Percentiles rank a stretch among this genome's conserved stretches.
These are phyloP conservation scores for Eucidaris tribuloides DNA, from an alignment of 35 echinoderm and acorn worm genomes.

Conservation along the genomic window DNA sequence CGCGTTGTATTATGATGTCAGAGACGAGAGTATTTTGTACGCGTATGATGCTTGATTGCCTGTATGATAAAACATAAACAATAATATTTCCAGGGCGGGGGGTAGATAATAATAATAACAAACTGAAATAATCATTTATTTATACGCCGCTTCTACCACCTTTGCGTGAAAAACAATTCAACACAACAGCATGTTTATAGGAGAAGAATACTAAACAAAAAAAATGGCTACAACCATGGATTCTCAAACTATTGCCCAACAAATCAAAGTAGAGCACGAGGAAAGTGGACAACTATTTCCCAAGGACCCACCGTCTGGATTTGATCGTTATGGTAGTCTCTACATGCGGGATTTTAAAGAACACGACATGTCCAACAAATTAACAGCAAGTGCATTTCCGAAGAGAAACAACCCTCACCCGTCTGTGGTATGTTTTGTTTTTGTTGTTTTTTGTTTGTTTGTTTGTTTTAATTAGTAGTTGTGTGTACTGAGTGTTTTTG, in stretches of 20 bases:
- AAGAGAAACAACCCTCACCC: conserved; percentile 93
- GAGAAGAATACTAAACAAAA: no score
- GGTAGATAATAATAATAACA: no score
- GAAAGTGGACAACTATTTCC: conserved; percentile 73
- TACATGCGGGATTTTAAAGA: conserved; percentile 67
- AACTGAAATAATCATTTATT: no score
- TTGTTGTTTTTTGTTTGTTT: background rate
- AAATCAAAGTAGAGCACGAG: conserved; percentile 87
- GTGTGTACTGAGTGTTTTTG: background rate
- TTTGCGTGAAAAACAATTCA: no score
- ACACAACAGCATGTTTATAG: no score
- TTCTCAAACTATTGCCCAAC: conserved; percentile 51
- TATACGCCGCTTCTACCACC: no score
- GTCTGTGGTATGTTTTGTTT: conserved; percentile 73
- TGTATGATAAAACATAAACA: no score
- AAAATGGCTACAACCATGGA: conserved; percentile 13
- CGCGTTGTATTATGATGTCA: no score
- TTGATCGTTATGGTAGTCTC: conserved; percentile 53
- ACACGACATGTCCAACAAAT: background rate
- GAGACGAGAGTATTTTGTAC: no score
- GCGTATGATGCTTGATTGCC: no score
- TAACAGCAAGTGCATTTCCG: conserved; percentile 60
- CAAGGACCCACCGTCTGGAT: conserved; percentile 9
- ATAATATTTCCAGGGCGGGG: no score
- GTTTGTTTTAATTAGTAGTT: background rate